A percentile compares a stretch with the other conserved stretches of the same genome.
Evolutionary conservation across 2,113 vertebrate genomes (phyloP).

Genomic region (Dendropsophus ebraccatus): DNA sequence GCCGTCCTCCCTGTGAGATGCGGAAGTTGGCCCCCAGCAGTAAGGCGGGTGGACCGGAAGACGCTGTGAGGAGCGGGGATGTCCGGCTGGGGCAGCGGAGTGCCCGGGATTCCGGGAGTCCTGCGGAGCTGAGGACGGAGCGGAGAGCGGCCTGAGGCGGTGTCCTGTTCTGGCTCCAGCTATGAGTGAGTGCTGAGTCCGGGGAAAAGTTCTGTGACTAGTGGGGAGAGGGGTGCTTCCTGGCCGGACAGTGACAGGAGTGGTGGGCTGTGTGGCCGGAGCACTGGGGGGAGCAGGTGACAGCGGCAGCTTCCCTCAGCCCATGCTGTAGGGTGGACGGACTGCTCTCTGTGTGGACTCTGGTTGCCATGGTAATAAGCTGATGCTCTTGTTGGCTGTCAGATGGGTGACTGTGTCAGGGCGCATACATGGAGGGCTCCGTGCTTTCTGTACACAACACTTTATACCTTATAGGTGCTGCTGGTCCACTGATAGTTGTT

Average conservation of each 20-base stretch:
- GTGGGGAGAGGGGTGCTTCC: neutral
- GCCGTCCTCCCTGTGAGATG: slow-evolving; percentile 18
- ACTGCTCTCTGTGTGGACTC: neutral
- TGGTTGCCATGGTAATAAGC: slow-evolving; percentile 22
- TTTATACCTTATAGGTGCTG: too few relatives aligned
- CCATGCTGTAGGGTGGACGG: too few relatives aligned
- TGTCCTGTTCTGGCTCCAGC: neutral
- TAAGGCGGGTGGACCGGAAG: slow-evolving; percentile 41
- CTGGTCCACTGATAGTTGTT: too few relatives aligned
- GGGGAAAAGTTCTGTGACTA: neutral
- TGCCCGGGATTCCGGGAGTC: slow-evolving; percentile 27
- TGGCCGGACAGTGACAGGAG: neutral
- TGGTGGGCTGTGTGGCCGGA: neutral
- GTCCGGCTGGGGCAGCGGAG: slow-evolving; percentile 43
- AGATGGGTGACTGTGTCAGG: neutral
- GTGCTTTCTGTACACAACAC: too few relatives aligned
- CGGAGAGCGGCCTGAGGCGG: neutral
- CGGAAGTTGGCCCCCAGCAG: slow-evolving; percentile 48
- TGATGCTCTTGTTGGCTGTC: neutral
- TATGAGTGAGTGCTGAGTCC: slow-evolving; percentile 46
- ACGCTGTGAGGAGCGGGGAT: slow-evolving; percentile 33
- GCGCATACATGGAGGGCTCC: too few relatives aligned
- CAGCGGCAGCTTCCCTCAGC: too few relatives aligned
- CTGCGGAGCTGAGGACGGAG: neutral
- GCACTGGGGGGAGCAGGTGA: neutral